These are phyloP conservation scores for Rhodinocichla rosea DNA, from an alignment of 2,113 vertebrate genomes.

Conservation along the genomic window DNA sequence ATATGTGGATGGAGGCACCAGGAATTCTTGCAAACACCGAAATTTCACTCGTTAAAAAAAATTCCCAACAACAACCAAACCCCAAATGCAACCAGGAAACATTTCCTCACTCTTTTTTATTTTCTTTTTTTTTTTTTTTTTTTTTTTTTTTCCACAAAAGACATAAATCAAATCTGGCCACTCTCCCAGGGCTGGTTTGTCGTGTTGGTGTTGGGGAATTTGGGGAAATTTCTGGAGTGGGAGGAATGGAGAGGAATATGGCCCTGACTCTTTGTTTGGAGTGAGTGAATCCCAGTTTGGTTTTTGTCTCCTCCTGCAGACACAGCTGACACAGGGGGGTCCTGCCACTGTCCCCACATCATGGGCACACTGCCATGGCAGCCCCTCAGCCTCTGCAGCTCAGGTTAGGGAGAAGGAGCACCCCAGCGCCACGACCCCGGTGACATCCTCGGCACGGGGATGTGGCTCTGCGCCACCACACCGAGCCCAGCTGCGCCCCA, in stretches of 20 bases:
- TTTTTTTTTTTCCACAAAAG: accelerated
- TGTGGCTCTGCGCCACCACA: background rate
- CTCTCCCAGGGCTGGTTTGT: background rate
- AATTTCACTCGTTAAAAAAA: background rate
- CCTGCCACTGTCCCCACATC: background rate
- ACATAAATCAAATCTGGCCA: background rate
- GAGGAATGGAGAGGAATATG: background rate
- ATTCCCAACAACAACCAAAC: background rate
- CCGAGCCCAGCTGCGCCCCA: background rate
- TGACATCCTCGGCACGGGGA: background rate
- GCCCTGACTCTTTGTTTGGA: background rate
- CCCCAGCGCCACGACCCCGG: accelerated
- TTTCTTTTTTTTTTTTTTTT: background rate
- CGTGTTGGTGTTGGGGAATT: background rate
- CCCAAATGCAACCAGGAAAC: background rate
- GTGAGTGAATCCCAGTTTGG: background rate
- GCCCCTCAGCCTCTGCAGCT: background rate
- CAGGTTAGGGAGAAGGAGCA: background rate
- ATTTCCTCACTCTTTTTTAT: background rate
- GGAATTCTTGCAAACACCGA: background rate
- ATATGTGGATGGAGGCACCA: background rate
- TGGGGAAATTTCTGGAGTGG: background rate
- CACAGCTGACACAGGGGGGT: background rate
- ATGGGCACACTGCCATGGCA: accelerated
- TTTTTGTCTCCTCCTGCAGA: background rate